Evolutionary conservation across 2,797 vertebrate genomes (phyloP), one percentile per base, ranked within the genome.

Genomic region (Bovichtus diacanthus): DNA sequence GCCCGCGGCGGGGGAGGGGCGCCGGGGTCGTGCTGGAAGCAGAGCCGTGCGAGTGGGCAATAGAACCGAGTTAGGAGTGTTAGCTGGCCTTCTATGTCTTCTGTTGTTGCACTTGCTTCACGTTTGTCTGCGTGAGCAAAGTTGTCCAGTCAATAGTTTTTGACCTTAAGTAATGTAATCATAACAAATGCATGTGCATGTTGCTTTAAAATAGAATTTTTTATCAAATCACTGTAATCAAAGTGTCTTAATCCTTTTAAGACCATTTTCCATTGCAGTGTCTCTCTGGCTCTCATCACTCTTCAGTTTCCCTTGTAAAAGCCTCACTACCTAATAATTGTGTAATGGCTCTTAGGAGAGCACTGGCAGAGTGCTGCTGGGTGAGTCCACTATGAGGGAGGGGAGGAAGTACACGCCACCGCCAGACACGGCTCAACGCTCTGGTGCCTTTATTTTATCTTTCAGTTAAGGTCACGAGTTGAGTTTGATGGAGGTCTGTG

Each of bases 261-360:
- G n/a, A n/a, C 77, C 60, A 31, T 77, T 74, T 82, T 78, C 78
- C 61, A 67, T 39, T n/a, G 9, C 34, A 11, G 56, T 68, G 19
- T 73, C 41, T 72, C n/a, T 34, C 46, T 49, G 58, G 23, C 11
- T 70, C 50, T 79, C 72, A 56, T 67, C 71, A 13, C 53, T 67
- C 65, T 4, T 58, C 39, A 16, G 9, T 69, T 78, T 82, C 47
- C 43, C 63, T 34, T 67, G 49, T 81, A 67, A 81, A 78, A 79
- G 55, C 62, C 67, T 70, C 51, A 11, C 67, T 15, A 16, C 43
- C 68, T 75, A 74, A 71, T 71, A 68, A 60, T 23, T 68, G 71
- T 21, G 44, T 69, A 80, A 81, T 79, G 69, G 76, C 68, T 83
- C 53, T 76, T 16, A 21, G 34, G 76, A 73, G 69, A 80, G 65